Conservation (phyloP, 1,140 invertebrate species). For the Delia radicum region DNA sequence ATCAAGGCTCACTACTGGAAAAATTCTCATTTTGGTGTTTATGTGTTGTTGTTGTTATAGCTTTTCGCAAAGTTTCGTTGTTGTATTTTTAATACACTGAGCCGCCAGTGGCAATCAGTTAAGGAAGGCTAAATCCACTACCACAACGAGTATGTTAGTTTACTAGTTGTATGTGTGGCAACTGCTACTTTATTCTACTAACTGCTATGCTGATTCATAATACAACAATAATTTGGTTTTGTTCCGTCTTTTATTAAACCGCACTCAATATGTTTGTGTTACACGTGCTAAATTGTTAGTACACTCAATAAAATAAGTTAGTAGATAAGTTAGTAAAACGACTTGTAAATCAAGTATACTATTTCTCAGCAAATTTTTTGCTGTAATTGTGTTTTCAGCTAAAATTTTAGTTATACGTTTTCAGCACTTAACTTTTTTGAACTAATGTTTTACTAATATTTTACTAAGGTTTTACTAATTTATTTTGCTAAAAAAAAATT, state of each 20-base stretch:
- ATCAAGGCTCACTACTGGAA: not conserved
- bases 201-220: not conserved
- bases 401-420: too few species aligned
- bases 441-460: too few species aligned
- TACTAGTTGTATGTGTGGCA: not conserved
- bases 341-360: too few species aligned
- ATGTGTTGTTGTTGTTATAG: not conserved
- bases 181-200: not conserved
- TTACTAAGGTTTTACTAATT: too few species aligned
- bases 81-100: not conserved
- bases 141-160: not conserved
- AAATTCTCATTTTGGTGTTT: not conserved
- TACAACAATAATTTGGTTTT: too few species aligned
- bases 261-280: not conserved
- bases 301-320: too few species aligned
- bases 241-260: not conserved
- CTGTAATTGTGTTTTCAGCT: too few species aligned
- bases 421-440: too few species aligned
- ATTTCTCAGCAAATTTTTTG: too few species aligned
- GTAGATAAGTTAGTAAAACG: too few species aligned
- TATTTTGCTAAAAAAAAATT: too few species aligned
- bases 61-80: not conserved
- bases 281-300: not conserved
- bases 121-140: not conserved
- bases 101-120: too few species aligned